Percentiles rank a stretch among this genome's conserved stretches.
Evolutionary conservation across 2,888 invertebrate genomes (phyloP).

Genomic region (Sepiola atlantica): DNA sequence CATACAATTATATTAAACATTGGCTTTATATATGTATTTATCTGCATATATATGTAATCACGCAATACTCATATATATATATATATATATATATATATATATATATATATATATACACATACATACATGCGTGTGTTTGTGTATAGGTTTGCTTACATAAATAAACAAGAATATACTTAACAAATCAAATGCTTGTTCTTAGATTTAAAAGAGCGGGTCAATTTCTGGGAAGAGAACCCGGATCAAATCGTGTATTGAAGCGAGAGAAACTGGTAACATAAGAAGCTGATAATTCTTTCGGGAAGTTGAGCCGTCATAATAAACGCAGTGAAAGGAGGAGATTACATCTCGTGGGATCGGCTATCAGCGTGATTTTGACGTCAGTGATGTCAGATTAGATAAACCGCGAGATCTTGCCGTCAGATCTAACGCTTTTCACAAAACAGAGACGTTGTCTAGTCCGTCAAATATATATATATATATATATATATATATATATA

Average conservation of each 20-base stretch:
- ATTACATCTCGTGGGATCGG: constrained; percentile 1
- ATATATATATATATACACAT: not conserved
- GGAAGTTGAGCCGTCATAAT: not conserved
- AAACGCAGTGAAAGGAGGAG: not conserved
- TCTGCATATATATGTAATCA: not conserved
- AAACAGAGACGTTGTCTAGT: not conserved
- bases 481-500: too few relatives aligned
- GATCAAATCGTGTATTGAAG: not conserved
- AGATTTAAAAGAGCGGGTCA: not conserved
- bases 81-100: not conserved
- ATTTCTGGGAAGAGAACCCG: not conserved
- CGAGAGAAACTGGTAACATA: not conserved
- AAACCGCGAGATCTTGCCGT: not conserved
- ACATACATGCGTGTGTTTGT: not conserved
- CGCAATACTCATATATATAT: not conserved
- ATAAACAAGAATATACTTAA: not conserved
- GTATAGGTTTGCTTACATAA: not conserved
- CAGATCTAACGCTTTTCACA: not conserved
- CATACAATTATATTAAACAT: too few relatives aligned
- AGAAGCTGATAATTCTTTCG: constrained; percentile 32
- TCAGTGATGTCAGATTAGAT: constrained; percentile 13
- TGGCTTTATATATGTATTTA: not conserved
- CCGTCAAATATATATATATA: not conserved
- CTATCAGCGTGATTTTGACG: constrained; percentile 3
- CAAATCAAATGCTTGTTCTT: not conserved